phyloP scores from a whole-genome alignment of 2,113 vertebrate genomes.

The Paralichthys olivaceus region DNA sequence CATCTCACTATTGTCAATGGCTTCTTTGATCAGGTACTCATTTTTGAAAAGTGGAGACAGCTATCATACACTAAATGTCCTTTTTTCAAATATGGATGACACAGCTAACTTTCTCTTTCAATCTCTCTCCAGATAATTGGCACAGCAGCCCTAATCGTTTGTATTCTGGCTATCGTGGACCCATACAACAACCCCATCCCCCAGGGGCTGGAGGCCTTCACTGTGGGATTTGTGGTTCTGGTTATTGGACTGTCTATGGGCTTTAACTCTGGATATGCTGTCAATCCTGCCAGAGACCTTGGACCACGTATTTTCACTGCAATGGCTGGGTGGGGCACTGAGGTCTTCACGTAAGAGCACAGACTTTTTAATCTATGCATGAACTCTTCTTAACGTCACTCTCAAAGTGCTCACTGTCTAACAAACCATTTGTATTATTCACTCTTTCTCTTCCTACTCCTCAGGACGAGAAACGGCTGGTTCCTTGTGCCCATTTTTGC shows the following conservation, averaged over 20 bases:
- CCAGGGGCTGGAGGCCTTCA: slow-evolving; percentile 93
- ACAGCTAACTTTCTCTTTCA: not conserved
- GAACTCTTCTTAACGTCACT: not conserved
- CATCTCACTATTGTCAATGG: slow-evolving; percentile 91
- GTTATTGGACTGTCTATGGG: slow-evolving; percentile 98
- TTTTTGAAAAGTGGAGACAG: not conserved
- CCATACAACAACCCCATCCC: slow-evolving; percentile 95
- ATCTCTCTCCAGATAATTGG: slow-evolving; percentile 88
- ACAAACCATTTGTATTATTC: not conserved
- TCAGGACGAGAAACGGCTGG: slow-evolving; percentile 86
- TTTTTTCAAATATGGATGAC: not conserved
- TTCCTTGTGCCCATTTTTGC: slow-evolving; percentile 93
- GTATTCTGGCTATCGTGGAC: slow-evolving; percentile 95
- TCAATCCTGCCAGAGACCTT: slow-evolving; percentile 96
- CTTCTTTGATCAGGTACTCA: slow-evolving; percentile 95
- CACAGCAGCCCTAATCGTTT: slow-evolving; percentile 92
- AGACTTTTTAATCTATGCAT: not conserved
- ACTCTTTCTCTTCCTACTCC: slow-evolving; percentile 9
- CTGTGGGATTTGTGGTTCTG: slow-evolving; percentile 93
- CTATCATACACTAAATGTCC: not conserved
- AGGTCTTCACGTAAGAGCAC: slow-evolving; percentile 91
- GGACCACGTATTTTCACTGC: slow-evolving; percentile 95
- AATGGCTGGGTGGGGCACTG: slow-evolving; percentile 90
- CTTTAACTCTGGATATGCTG: slow-evolving; percentile 97
- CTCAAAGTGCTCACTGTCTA: not conserved